A percentile compares a stretch with the other conserved stretches of the same genome.
Conservation (phyloP, 1,140 invertebrate species). For the Drosophila funebris region DNA sequence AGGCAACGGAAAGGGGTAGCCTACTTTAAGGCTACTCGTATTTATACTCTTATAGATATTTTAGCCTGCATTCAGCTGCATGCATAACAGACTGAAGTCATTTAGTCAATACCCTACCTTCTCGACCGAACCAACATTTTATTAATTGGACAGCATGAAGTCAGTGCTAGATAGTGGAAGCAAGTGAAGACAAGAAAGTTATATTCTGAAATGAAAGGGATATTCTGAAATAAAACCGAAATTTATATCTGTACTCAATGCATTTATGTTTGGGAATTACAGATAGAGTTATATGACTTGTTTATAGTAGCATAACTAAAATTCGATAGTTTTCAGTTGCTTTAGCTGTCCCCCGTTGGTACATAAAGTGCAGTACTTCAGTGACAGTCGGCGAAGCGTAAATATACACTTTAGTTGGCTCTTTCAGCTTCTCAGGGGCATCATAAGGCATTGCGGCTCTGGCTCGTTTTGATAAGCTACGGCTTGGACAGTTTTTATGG, state of each 20-base stretch:
- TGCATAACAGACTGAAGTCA: not conserved
- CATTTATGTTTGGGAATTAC: not conserved
- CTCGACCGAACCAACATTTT: too few species aligned
- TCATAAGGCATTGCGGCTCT: constrained; percentile 48
- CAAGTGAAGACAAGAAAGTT: not conserved
- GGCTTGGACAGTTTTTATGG: constrained; percentile 52
- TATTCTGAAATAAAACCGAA: too few species aligned
- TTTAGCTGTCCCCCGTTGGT: constrained; percentile 53
- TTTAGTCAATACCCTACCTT: not conserved
- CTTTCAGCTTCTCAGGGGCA: constrained; percentile 33
- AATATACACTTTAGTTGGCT: constrained; percentile 55
- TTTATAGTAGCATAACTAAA: constrained; percentile 1
- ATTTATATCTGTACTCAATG: too few species aligned
- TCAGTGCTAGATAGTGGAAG: too few species aligned
- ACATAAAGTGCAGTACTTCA: constrained; percentile 74
- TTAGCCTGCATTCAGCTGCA: constrained; percentile 13
- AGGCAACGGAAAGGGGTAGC: not conserved
- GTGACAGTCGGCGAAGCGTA: constrained; percentile 51
- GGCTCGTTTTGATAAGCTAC: constrained; percentile 66
- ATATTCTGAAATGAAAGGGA: too few species aligned
- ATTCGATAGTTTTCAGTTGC: constrained; percentile 17
- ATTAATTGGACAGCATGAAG: too few species aligned
- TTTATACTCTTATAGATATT: not conserved
- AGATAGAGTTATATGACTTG: not conserved
- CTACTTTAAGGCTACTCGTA: not conserved